Percentiles rank a stretch among this genome's conserved stretches.
phyloP scores from a whole-genome alignment of 2,113 vertebrate genomes.

The Labeo catla region DNA sequence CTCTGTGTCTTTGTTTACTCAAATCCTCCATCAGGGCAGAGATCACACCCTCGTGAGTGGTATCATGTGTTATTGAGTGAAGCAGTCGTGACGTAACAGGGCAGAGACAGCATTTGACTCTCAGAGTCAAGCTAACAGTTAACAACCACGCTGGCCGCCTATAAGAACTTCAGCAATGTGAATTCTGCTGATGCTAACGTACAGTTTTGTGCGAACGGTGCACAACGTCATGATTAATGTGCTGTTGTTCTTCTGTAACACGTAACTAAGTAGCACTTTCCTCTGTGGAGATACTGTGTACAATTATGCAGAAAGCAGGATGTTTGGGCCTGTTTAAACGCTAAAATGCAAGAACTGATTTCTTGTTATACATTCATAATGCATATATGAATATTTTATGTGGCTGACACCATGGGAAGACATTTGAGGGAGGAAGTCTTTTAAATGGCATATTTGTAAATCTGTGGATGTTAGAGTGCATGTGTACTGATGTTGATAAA shows the following conservation, averaged over 20 bases:
- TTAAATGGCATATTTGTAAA: background rate
- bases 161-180: slow-evolving; percentile 18
- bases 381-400: slow-evolving; percentile 15
- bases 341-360: background rate
- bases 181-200: slow-evolving; percentile 11
- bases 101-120: slow-evolving; percentile 41
- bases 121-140: slow-evolving; percentile 5
- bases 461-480: background rate
- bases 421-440: slow-evolving; percentile 9
- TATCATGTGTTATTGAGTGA: slow-evolving; percentile 48
- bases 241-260: background rate
- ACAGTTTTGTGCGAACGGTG: background rate
- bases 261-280: background rate
- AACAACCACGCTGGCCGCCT: background rate
- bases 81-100: slow-evolving; percentile 12
- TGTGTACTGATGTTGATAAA: background rate
- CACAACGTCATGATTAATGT: slow-evolving; percentile 23
- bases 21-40: slow-evolving; percentile 15
- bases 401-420: background rate
- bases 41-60: slow-evolving; percentile 46
- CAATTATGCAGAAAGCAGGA: background rate
- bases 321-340: background rate
- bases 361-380: background rate
- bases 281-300: background rate
- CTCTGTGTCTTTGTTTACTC: slow-evolving; percentile 43